Base-by-base conservation (phyloP, 37 sponge, comb jelly and placozoan genomes). In the Haliclona indistincta region DNA sequence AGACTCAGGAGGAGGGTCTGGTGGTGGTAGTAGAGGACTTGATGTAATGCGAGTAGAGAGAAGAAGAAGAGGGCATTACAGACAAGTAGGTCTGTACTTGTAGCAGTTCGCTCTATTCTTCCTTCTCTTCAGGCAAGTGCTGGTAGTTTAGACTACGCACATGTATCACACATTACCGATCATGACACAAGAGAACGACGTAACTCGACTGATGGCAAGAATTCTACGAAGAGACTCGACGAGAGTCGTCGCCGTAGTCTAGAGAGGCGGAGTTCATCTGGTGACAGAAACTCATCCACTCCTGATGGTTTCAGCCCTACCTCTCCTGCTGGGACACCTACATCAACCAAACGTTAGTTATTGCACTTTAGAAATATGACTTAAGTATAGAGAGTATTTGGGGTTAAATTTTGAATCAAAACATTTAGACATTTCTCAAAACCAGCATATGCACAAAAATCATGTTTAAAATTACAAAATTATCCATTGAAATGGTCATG, bases 241-340 rank as follows among this genome's bases (percentile, higher is more conserved):
- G n/a, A 6, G n/a, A 6, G 25, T 58, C 22, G 60, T 25, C 60
- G n/a, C 28, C 11, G 60, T 6, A 58, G 60, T 58, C n/a, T 58
- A 58, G 60, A 58, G 8, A 80, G 79, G 19, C 73, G 79, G 2
- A 78, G 78, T 54, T 85, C 86, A 13, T 85, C 86, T 66, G 86
- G 86, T 7, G 86, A 85, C 29, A 72, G 68, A 40, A 64, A 72
- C 34, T 85, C 86, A 19, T 26, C 72, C 35, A 84, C 72, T 36
- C 78, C 84, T 23, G 86, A 85, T 15, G 78, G 73, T 42, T 52
- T 61, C 53, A 84, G 77, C 56, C 71, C 72, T 20, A 75, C 68
- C 42, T 73, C 79, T 26, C 38, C 71, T 7, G 28, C 26, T 2
- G 29, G 43, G 13, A 49, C 71, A 34, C 71, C 52, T 28, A 47